Evolutionary conservation across 1,140 invertebrate species (phyloP), one percentile per base, ranked within the genome.

Genomic region (Bombus confusus): DNA sequence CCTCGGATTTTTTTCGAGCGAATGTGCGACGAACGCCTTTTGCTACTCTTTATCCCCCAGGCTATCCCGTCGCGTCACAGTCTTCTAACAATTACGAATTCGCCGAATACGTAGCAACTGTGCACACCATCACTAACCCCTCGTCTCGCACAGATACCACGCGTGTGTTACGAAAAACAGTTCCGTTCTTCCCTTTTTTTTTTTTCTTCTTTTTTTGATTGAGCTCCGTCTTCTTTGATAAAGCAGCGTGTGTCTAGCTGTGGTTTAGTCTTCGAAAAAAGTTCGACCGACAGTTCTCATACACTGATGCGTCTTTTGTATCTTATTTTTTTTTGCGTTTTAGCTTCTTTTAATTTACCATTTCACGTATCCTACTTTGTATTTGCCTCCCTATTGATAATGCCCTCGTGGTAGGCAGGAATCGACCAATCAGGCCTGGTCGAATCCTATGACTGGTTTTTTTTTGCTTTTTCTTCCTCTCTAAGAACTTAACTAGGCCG

Each of bases 381-480:
- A 78, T 88, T 80, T 85, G 81, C 84, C 87, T 83, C 76, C 91
- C 86, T 91, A 91, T 66, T 85, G 87, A 93, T 95, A 95, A 95
- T 95, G 94, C 94, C 95, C 94, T 94, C 92, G 91, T 92, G 84
- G 89, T 95, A 95, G 94, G 94, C 94, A 95, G 94, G 94, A 95
- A 91, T 91, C 93, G 92, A 89, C 90, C 80, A 80, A 47, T 25
- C 76, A 62, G 83, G 39, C 76, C 80, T 82, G 82, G 77, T 86
- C 94, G 93, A 94, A 94, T 95, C 94, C 94, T 95, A 94, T 95
- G 92, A 94, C 93, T 95, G 94, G 94, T 92, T 94, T 93, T 47
- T n/a, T 28, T 13, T 37, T 18, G 28, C 25, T 25, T 91, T 93
- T 93, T 3, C 28, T 34, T 18, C 80, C 88, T 92, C 76, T 88